Conservation (phyloP, 2,888 invertebrate species). For the Tetranychus piercei region DNA sequence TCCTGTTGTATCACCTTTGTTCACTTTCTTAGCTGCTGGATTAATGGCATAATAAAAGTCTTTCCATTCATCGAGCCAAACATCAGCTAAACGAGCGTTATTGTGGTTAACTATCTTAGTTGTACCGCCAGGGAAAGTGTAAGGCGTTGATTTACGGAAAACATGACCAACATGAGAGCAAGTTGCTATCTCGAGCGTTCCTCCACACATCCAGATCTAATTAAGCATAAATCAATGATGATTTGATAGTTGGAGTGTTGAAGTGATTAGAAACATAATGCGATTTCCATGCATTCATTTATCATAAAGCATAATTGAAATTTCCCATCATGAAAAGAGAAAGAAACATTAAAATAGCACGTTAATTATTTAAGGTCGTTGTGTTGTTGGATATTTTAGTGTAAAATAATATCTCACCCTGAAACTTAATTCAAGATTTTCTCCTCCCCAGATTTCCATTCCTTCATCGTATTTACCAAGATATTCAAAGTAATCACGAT, state of each 20-base stretch:
- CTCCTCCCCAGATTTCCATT: slow-evolving; percentile 99
- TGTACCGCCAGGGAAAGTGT: slow-evolving; percentile 73
- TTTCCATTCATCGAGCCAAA: slow-evolving; percentile 99
- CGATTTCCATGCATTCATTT: no score
- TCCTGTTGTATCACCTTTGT: slow-evolving; percentile 72
- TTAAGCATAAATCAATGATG: neutral
- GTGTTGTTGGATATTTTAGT: neutral
- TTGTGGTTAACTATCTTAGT: slow-evolving; percentile 85
- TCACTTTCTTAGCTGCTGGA: slow-evolving; percentile 76
- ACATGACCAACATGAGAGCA: slow-evolving; percentile 82
- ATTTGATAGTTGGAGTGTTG: neutral
- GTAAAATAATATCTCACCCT: slow-evolving; percentile 42
- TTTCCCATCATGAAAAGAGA: neutral
- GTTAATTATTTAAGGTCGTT: slow-evolving; percentile 8
- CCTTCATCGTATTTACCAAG: slow-evolving; percentile 95
- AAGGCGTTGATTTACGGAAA: slow-evolving; percentile 92
- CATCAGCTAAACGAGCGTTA: slow-evolving; percentile 92
- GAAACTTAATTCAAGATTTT: slow-evolving; percentile 86
- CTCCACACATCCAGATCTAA: slow-evolving; percentile 83
- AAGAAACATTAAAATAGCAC: neutral
- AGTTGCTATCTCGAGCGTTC: slow-evolving; percentile 78
- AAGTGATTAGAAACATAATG: neutral
- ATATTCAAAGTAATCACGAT: slow-evolving; percentile 89
- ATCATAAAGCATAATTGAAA: no score
- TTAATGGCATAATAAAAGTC: slow-evolving; percentile 98